Conservation (phyloP, 2,888 invertebrate genomes). For the Aporophyla nigra region DNA sequence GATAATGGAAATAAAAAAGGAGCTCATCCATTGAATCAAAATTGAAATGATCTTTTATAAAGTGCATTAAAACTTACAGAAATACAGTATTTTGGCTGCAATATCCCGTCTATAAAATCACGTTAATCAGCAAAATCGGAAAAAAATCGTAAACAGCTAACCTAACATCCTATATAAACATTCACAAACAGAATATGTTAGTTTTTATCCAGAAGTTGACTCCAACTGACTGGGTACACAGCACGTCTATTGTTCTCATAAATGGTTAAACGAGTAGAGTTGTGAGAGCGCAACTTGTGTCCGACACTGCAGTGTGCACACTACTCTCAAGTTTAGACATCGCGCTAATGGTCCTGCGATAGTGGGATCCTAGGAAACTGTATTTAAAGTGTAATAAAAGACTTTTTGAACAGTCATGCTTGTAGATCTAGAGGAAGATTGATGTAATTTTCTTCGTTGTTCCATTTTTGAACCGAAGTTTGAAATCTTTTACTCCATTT, state of each 20-base stretch:
- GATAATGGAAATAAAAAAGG: too few relatives aligned
- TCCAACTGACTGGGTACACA: too few relatives aligned
- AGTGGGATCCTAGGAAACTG: slow-evolving; percentile 6
- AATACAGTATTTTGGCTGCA: too few relatives aligned
- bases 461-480: neutral
- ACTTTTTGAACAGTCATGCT: slow-evolving; percentile 37
- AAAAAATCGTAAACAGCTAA: too few relatives aligned
- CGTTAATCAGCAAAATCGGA: too few relatives aligned
- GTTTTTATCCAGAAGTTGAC: neutral
- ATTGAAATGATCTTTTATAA: too few relatives aligned
- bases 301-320: slow-evolving; percentile 29
- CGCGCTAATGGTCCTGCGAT: slow-evolving; percentile 38
- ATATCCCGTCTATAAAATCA: too few relatives aligned
- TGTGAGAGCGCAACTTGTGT: slow-evolving; percentile 27
- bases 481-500: neutral
- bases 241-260: slow-evolving; percentile 18
- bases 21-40: too few relatives aligned
- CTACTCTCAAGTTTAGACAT: slow-evolving; percentile 33
- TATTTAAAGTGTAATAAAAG: slow-evolving; percentile 18
- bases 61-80: too few relatives aligned
- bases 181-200: neutral
- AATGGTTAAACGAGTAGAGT: slow-evolving; percentile 16
- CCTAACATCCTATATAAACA: neutral
- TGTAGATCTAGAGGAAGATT: slow-evolving; percentile 25
- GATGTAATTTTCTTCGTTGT: slow-evolving; percentile 18